These are phyloP conservation scores for Peromyscus maniculatus DNA, from an alignment of 2,113 vertebrate species.

Conservation along the genomic window DNA sequence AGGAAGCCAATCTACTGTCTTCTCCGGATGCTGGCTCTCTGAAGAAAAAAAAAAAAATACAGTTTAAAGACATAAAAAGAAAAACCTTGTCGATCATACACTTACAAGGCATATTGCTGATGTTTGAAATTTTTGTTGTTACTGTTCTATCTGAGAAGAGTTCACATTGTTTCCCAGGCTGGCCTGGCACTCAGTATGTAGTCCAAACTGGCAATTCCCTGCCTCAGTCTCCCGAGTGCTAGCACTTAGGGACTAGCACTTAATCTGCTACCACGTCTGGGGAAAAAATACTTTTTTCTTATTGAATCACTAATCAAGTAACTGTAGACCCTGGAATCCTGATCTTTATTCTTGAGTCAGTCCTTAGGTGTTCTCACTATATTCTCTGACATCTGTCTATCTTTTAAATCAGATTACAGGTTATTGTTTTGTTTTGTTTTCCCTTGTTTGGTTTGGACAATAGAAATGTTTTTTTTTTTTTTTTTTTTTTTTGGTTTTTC, in stretches of 20 bases:
- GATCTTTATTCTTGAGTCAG: background rate
- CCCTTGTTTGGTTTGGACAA: background rate
- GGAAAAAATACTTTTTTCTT: background rate
- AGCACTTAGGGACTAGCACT: background rate
- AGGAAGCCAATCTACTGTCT: background rate
- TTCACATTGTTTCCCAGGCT: too few species aligned
- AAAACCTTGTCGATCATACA: background rate
- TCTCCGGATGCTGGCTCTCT: background rate
- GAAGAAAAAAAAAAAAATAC: background rate
- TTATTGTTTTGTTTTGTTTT: background rate
- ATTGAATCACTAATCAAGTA: constrained; percentile 33
- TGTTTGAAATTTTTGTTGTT: background rate
- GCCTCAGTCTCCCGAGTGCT: background rate
- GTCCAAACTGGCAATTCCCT: background rate
- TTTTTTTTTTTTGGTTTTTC: background rate
- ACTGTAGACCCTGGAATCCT: background rate
- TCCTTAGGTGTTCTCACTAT: background rate
- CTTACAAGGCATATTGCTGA: background rate
- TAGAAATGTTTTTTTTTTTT: background rate
- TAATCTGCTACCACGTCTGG: background rate
- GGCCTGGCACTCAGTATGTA: background rate
- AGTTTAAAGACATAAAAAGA: background rate
- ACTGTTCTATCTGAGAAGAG: background rate
- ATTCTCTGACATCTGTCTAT: background rate
- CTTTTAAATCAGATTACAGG: background rate